Evolutionary conservation across 2,888 invertebrate species (phyloP).

Genomic region (Ceratothoa steindachneri): DNA sequence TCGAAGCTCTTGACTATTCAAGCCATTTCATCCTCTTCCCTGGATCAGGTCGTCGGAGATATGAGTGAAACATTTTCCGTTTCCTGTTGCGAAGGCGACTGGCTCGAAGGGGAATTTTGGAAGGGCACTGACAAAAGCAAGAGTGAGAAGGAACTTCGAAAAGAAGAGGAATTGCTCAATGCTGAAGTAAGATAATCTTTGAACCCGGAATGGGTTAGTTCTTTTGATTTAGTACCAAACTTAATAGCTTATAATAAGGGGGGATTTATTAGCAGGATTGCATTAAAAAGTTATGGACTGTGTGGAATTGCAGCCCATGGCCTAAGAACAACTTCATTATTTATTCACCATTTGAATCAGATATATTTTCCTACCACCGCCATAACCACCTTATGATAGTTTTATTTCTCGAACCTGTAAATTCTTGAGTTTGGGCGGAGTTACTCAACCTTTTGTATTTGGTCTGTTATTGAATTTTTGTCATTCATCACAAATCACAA

Average conservation of each 20-base stretch:
- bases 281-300: too few relatives aligned
- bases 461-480: too few relatives aligned
- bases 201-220: conserved; percentile 30
- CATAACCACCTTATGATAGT: too few relatives aligned
- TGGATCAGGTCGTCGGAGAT: not conserved
- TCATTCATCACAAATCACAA: too few relatives aligned
- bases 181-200: conserved; percentile 31
- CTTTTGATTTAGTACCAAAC: conserved; percentile 12
- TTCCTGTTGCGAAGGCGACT: conserved; percentile 26
- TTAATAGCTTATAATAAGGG: not conserved
- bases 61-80: conserved; percentile 5
- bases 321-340: too few relatives aligned
- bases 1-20: not conserved
- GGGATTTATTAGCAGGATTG: too few relatives aligned
- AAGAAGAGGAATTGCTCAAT: conserved; percentile 36
- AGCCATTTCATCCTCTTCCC: not conserved
- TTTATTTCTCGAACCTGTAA: too few relatives aligned
- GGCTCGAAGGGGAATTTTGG: conserved; percentile 44
- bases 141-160: conserved; percentile 32
- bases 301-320: too few relatives aligned
- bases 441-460: too few relatives aligned
- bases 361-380: too few relatives aligned
- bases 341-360: too few relatives aligned
- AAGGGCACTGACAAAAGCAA: conserved; percentile 24
- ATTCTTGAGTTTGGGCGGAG: too few relatives aligned